Base-by-base conservation (phyloP, 2,797 vertebrate species). In the Echeneis naucrates region DNA sequence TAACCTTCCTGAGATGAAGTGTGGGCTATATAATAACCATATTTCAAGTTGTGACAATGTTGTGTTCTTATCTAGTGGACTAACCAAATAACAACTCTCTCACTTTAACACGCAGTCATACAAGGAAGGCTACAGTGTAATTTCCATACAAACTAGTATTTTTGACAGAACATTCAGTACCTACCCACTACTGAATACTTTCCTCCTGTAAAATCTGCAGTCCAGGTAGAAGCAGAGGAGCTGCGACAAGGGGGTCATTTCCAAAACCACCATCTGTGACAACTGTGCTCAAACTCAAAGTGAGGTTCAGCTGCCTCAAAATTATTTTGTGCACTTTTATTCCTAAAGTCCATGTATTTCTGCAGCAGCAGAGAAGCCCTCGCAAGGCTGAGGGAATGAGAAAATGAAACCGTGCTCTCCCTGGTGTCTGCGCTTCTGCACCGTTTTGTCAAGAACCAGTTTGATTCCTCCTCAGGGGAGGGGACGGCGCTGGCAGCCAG, bases 401-500 rank as follows among this genome's bases (percentile, higher is more conserved):
- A 77, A 68, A 60, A 47, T 4, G 21, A 55, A 55, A 58, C 1
- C 14, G 26, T 37, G 40, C 50, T 12, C 51, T 45, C 57, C 56
- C 27, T 44, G 8, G 54, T 37, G 62, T 61, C 27, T 55, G 27
- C 24, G 24, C 19, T 51, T 51, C 47, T 62, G 30, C 60, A 30
- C 11, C 48, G 32, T 68, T 64, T 75, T 77, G 48, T 68, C 42
- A 50, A 60, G 64, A 62, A 84, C 72, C 73, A 16, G 79, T 85
- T 87, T 53, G 67, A 71, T 88, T 75, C 77, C 73, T 64, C 77
- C 83, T 74, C 16, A 53, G 77, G 78, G 6, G 30, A 30, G 30
- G 3, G 30, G 30, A 6, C 70, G 68, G 73, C 56, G 70, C 75
- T 67, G 11, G 45, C 67, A 59, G 65, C 63, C 67, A 65, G 54